Conservation (phyloP, 2,797 vertebrate genomes). For the Coluber constrictor region DNA sequence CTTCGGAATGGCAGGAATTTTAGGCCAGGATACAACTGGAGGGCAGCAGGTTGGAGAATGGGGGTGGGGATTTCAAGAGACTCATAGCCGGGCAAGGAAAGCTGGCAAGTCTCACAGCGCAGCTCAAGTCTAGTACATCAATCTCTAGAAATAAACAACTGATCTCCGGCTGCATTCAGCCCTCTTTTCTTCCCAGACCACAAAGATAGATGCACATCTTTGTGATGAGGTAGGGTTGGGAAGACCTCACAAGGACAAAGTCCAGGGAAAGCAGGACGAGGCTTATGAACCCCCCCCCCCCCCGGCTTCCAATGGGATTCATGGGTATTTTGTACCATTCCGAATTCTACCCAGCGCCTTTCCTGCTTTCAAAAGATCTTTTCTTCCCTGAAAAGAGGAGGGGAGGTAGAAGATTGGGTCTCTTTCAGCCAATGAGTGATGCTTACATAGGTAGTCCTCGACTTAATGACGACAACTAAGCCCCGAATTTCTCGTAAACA, state of each 20-base stretch:
- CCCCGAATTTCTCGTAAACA: no score
- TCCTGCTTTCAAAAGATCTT: neutral
- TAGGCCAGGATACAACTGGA: neutral
- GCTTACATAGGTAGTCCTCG: neutral
- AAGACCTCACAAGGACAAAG: neutral
- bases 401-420: neutral
- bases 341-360: neutral
- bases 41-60: neutral
- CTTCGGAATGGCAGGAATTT: neutral
- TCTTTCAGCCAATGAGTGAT: neutral
- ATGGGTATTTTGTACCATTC: neutral
- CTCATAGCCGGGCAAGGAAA: neutral
- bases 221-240: neutral
- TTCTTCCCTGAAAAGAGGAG: neutral
- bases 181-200: neutral
- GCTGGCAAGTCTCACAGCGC: neutral
- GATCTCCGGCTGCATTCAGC: neutral
- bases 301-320: neutral
- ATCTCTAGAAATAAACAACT: neutral
- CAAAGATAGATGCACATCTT: neutral
- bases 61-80: neutral
- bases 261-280: neutral
- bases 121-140: neutral
- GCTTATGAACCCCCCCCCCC: neutral
- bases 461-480: no score